These are phyloP conservation scores for Fragum whitleyi DNA, from an alignment of 2,888 invertebrate genomes.

Conservation along the genomic window DNA sequence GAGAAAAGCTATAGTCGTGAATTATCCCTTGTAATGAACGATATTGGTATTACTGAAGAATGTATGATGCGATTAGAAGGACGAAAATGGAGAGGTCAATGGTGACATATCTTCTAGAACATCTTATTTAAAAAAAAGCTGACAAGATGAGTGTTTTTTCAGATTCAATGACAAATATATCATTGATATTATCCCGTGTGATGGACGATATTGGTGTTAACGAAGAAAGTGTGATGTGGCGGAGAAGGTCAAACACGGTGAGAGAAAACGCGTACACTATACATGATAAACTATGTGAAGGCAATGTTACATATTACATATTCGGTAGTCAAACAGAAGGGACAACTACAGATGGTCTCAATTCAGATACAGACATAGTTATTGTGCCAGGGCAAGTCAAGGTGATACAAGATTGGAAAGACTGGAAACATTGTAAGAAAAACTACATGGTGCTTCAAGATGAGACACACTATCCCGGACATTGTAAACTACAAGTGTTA, in stretches of 20 bases:
- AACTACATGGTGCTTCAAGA: not conserved
- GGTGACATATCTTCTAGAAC: too few relatives aligned
- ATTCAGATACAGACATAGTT: not conserved
- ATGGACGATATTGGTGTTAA: not conserved
- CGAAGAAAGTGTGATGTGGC: not conserved
- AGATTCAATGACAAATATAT: not conserved
- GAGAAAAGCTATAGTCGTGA: too few relatives aligned
- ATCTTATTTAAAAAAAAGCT: too few relatives aligned
- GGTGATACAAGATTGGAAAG: not conserved
- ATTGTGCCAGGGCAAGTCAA: not conserved
- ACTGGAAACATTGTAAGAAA: not conserved
- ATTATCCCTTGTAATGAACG: too few relatives aligned
- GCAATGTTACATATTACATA: not conserved
- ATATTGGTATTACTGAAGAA: too few relatives aligned
- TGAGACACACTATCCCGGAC: not conserved
- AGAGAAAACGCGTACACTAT: not conserved
- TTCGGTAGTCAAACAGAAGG: slow-evolving; percentile 14
- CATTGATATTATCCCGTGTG: slow-evolving; percentile 6
- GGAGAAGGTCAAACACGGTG: not conserved
- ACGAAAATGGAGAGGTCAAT: too few relatives aligned
- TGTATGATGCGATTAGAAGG: too few relatives aligned
- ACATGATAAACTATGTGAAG: not conserved
- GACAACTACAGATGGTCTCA: not conserved
- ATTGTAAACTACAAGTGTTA: not conserved
- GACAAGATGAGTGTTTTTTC: not conserved